phyloP scores from a whole-genome alignment of 2,113 vertebrate species.

The Periophthalmodon schlosseri region DNA sequence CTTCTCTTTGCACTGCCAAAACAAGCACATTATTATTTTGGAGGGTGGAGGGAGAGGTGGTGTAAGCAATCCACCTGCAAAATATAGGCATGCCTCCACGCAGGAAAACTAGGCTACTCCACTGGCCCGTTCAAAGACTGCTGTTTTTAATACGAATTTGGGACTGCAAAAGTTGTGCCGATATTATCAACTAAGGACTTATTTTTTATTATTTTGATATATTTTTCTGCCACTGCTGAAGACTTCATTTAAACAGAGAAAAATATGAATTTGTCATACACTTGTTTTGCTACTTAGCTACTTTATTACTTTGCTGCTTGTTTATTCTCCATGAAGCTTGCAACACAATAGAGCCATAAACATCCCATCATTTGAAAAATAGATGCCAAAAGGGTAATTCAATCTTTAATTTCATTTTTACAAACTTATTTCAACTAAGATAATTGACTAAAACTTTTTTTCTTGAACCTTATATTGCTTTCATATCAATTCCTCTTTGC shows the following conservation, averaged over 20 bases:
- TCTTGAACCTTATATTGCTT: not conserved
- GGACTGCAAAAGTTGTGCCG: slow-evolving; percentile 39
- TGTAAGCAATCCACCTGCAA: slow-evolving; percentile 39
- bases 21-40: not conserved
- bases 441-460: not conserved
- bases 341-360: not conserved
- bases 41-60: slow-evolving; percentile 47
- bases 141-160: slow-evolving; percentile 39
- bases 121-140: slow-evolving; percentile 53
- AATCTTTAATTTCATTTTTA: not conserved
- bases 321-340: not conserved
- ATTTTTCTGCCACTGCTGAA: not conserved
- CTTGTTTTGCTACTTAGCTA: slow-evolving; percentile 3
- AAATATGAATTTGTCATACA: not conserved
- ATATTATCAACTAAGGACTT: not conserved
- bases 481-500: not conserved
- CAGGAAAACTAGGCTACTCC: slow-evolving; percentile 60
- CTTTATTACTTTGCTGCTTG: not conserved
- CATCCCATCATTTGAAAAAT: not conserved
- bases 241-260: not conserved
- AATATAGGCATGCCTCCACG: slow-evolving; percentile 64
- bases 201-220: slow-evolving; percentile 16
- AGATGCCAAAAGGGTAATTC: not conserved
- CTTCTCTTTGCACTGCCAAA: slow-evolving; percentile 10
- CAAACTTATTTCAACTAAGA: not conserved